Conservation (phyloP, 2,797 vertebrate species). For the Gambusia yucatana region DNA sequence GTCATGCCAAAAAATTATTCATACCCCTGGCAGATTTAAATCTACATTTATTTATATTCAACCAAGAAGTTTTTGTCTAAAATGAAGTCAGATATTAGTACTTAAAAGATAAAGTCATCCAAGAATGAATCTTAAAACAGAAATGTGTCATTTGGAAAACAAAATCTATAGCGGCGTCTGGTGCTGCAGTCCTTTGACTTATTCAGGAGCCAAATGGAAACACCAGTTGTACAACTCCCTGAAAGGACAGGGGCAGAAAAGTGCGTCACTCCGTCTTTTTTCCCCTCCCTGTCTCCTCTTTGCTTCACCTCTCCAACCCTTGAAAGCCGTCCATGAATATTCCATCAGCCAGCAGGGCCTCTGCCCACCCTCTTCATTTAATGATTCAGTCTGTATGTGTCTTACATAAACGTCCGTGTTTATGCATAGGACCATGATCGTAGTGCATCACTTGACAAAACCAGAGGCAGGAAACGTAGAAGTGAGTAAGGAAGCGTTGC, state of each 20-base stretch:
- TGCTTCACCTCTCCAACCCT: conserved; percentile 50
- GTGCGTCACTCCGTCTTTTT: conserved; percentile 10
- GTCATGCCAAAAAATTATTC: neutral
- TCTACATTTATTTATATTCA: neutral
- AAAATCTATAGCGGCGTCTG: conserved; percentile 12
- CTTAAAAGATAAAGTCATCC: neutral
- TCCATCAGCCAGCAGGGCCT: conserved; percentile 59
- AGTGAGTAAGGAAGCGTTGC: conserved; percentile 22
- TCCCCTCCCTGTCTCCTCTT: conserved; percentile 13
- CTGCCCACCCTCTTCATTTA: conserved; percentile 54
- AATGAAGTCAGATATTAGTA: neutral
- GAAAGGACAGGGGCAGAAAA: conserved; percentile 20
- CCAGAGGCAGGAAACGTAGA: conserved; percentile 39
- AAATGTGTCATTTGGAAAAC: conserved; percentile 24
- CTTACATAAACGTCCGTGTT: conserved; percentile 67
- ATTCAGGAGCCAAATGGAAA: conserved; percentile 47
- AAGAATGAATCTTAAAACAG: neutral
- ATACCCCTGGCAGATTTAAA: neutral
- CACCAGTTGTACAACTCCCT: conserved; percentile 1
- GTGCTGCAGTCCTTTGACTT: conserved; percentile 27
- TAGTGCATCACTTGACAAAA: conserved; percentile 25
- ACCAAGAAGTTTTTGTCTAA: neutral
- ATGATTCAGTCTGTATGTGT: conserved; percentile 57
- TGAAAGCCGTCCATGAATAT: conserved; percentile 75
- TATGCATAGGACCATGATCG: conserved; percentile 35